Evolutionary conservation across 2,797 vertebrate species (phyloP), one percentile per base, ranked within the genome.

Genomic region (Anisognathus igniventris): DNA sequence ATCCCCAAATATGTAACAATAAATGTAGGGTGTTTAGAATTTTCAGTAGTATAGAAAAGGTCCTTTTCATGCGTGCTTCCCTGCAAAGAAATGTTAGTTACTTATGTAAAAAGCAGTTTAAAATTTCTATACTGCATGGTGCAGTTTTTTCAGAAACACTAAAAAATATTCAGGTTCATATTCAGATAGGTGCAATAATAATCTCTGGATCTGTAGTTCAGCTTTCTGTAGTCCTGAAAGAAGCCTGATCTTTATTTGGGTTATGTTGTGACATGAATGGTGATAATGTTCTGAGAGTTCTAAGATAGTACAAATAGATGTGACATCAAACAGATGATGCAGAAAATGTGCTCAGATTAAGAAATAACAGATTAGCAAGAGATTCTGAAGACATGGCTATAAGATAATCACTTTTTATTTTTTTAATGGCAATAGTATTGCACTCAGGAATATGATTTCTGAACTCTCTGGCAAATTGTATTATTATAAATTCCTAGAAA

Each of bases 341-440:
- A 78, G 65, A 81, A 90, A 85, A 85, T 77, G 44, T 92, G 33
- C 77, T 94, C 61, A 53, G 45, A 83, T 94, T 85, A 93, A 71
- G 70, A 93, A 95, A 81, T 1, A 70, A 54, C 0, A 1, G 48
- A 78, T 86, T 71, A 68, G 28, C n/a, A 79, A 66, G 39, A 90
- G n/a, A 68, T 93, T 61, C 48, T 67, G 42, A 72, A 79, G n/a
- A 30, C 25, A 23, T 9, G 30, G 53, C 25, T 9, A n/a, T 21
- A 64, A 50, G 16, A 84, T 31, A 75, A 81, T 68, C 4, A 2
- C 22, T 50, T 74, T 20, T 39, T 24, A 13, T 35, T 27, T 28
- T 24, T 28, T 33, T 24, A 40, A 50, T 19, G 28, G 22, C 56
- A 47, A 14, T 35, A 50, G 50, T 71, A 68, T 66, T 84, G 51